Conservation (phyloP, 1,140 invertebrate genomes). For the Lucilia sericata region DNA sequence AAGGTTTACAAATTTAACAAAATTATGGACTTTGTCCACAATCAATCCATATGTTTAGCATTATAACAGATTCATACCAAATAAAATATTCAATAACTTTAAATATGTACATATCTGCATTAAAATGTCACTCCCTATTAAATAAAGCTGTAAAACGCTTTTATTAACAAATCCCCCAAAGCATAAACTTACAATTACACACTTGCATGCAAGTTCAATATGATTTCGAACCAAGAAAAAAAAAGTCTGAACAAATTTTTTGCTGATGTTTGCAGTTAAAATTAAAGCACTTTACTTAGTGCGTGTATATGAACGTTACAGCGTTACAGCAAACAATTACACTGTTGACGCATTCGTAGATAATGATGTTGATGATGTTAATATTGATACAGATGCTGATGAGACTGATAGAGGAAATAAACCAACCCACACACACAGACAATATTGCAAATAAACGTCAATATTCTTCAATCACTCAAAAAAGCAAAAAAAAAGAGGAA, state of each 20-base stretch:
- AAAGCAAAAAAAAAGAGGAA: too few relatives aligned
- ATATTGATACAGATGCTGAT: conserved; percentile 18
- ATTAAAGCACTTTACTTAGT: conserved; percentile 9
- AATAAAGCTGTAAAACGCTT: background rate
- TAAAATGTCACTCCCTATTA: background rate
- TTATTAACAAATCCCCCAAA: background rate
- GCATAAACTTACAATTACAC: background rate
- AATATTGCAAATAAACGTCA: background rate
- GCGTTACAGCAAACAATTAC: too few relatives aligned
- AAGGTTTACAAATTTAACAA: too few relatives aligned
- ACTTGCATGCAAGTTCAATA: background rate
- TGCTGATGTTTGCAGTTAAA: conserved; percentile 41
- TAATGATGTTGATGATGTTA: background rate
- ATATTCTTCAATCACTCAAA: background rate
- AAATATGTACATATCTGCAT: background rate
- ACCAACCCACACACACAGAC: too few relatives aligned
- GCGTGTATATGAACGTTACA: background rate
- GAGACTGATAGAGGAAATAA: background rate
- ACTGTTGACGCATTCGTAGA: too few relatives aligned
- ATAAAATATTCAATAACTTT: too few relatives aligned
- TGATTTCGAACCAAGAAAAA: background rate
- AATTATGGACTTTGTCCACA: too few relatives aligned
- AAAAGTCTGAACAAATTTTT: background rate
- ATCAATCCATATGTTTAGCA: too few relatives aligned
- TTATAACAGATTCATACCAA: too few relatives aligned